Base-by-base conservation (phyloP, 2,888 invertebrate species). In the Gastrophysa polygoni region DNA sequence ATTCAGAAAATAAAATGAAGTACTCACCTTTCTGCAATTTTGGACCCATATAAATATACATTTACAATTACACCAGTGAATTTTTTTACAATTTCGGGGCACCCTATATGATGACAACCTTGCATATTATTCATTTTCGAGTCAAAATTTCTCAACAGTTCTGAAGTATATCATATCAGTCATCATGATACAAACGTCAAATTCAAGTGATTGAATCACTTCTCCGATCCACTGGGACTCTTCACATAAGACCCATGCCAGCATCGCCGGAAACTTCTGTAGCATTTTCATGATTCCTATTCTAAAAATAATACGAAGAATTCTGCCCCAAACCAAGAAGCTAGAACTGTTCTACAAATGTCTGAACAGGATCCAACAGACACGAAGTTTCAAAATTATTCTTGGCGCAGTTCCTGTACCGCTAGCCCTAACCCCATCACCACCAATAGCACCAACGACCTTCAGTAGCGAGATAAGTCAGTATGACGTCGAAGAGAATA, bases 401-500 rank as follows among this genome's bases (percentile, higher is more conserved):
- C 16, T 44, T 48, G 50, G 34, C 56, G 32, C 5, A 7, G 50
- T 8, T 20, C 24, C 16, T 44, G 10, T 16, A 7, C 48, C 14
- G 21, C 44, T 21, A 21, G 50, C 11, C 55, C 55, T 38, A 18
- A 32, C 55, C 28, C 38, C 43, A 3, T 48, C 49, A 32, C 21
- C 34, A 14, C 24, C 52, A 8, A 18, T 21, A 1, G 8, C 38
- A 2, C 59, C 50, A 7, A 57, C 50, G 28, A 49, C 32, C 8
- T 24, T 51, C 16, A 38, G 49, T 17, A 49, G 57, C n/a, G 47
- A 58, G 28, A 60, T 70, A 5, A 66, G 54, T 20, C 59, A 62
- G 14, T 54, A 68, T 50, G 79, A 79, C 67, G 73, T 80, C 17
- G 79, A 80, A 71, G 78, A 81, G 59, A 80, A 80, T 68, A 75